Base-by-base conservation (phyloP, 2,113 vertebrate species). In the Oophaga pumilio region DNA sequence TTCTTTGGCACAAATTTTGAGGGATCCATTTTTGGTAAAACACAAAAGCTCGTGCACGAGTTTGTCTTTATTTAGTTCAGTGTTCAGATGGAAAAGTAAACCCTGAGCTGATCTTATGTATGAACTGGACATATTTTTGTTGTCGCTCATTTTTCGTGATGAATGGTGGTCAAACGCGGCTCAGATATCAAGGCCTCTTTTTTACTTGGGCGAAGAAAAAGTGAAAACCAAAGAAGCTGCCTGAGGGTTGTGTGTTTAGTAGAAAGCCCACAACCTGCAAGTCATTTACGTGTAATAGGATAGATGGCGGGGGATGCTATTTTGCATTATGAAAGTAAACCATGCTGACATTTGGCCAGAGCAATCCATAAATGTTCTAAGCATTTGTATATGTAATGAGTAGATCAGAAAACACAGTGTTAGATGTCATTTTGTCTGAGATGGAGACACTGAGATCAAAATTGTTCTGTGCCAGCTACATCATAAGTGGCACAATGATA, bases 171-270 rank as follows among this genome's bases (percentile, higher is more conserved):
- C 43, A 76, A 60, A 56, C 49, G 33, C 10, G 14, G 52, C 49
- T 86, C 62, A 18, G 5, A 69, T 86, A 80, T 69, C 76, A 86
- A 86, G 76, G 60, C 50, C 66, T 28, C 57, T 79, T 86, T 22
- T 26, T 43, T 79, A 24, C 71, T 79, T 86, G 79, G 59, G 62
- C 76, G 57, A 86, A 69, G 76, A 52, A 69, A 43, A 79, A 80
- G 52, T 53, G 10, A 76, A 85, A 73, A 74, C 68, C 17, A 20
- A 26, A 66, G 62, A 56, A 86, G 57, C 17, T 71, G 76, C 64
- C 76, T 57, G 76, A 52, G 60, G 60, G 64, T 69, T 86, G 52
- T 80, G 50, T 86, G 74, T 78, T 86, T 68, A 78, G 60, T 52
- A 20, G 22, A 28, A 17, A 86, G 53, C 52, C 6, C 8, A 26